phyloP scores from a whole-genome alignment of 2,113 vertebrate genomes.

The Urocynchramus pylzowi region DNA sequence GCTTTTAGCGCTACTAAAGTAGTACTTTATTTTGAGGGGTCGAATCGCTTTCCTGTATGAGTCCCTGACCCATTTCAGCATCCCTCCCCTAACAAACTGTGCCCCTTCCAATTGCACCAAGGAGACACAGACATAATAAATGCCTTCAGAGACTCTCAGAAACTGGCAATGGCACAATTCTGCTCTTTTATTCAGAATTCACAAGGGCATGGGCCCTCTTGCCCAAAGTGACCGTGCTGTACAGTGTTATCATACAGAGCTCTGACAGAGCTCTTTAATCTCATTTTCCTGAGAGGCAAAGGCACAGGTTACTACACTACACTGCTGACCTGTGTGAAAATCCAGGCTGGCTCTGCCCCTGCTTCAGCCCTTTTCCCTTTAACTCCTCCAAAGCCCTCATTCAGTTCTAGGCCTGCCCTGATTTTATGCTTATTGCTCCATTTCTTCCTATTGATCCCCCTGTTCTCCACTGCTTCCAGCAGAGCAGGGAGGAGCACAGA shows the following conservation, averaged over 20 bases:
- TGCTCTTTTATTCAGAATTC: background rate
- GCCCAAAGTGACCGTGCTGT: background rate
- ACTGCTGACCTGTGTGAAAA: background rate
- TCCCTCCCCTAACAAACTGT: background rate
- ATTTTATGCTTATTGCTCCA: background rate
- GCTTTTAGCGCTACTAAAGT: background rate
- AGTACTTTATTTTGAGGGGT: background rate
- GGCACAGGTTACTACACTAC: background rate
- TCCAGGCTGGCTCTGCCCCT: background rate
- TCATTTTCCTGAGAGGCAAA: background rate
- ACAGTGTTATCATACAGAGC: background rate
- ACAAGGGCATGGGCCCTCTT: background rate
- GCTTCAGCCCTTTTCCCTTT: background rate
- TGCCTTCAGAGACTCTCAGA: background rate
- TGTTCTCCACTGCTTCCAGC: background rate
- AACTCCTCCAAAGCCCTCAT: background rate
- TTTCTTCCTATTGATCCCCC: background rate
- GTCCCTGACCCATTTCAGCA: background rate
- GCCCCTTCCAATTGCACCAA: background rate
- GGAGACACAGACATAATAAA: background rate
- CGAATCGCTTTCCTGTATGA: background rate
- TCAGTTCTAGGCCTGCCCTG: background rate
- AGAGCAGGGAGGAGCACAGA: background rate
- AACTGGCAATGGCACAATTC: background rate
- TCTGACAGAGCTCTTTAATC: background rate